These are phyloP conservation scores for Asarcornis scutulata DNA, from an alignment of 2,113 vertebrate genomes.

Conservation along the genomic window DNA sequence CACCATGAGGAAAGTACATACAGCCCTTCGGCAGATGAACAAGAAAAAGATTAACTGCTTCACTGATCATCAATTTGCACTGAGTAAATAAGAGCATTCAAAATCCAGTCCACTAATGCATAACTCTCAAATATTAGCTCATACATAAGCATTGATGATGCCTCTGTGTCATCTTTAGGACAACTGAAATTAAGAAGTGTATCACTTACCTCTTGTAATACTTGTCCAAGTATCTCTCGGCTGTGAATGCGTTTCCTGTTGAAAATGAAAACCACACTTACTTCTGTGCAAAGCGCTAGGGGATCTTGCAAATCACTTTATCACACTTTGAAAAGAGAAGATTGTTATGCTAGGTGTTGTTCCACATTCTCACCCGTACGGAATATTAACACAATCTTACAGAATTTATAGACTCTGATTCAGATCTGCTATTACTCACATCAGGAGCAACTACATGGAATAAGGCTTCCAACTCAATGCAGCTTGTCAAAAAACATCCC, in stretches of 20 bases:
- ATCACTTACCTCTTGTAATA: slow-evolving; percentile 83
- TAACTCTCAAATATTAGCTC: not conserved
- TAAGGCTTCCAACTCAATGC: rapidly evolving
- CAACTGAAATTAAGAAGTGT: not conserved
- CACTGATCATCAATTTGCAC: not conserved
- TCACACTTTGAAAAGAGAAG: not conserved
- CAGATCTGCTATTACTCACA: not conserved
- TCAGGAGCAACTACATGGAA: not conserved
- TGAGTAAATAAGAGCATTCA: not conserved
- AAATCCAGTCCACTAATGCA: not conserved
- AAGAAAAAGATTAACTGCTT: not conserved
- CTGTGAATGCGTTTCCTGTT: slow-evolving; percentile 85
- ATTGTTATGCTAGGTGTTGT: not conserved
- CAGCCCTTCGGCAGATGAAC: not conserved
- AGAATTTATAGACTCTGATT: not conserved
- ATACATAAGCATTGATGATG: rapidly evolving
- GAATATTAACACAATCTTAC: not conserved
- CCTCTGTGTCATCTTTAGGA: not conserved
- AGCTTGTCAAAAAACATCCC: not conserved
- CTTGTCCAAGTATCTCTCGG: slow-evolving; percentile 82
- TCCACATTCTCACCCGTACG: not conserved
- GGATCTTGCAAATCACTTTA: not conserved
- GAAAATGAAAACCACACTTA: slow-evolving; percentile 14
- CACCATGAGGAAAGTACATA: not conserved
- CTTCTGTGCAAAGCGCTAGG: not conserved